Evolutionary conservation across 2,113 vertebrate species (phyloP).

Genomic region (Caloenas nicobarica): DNA sequence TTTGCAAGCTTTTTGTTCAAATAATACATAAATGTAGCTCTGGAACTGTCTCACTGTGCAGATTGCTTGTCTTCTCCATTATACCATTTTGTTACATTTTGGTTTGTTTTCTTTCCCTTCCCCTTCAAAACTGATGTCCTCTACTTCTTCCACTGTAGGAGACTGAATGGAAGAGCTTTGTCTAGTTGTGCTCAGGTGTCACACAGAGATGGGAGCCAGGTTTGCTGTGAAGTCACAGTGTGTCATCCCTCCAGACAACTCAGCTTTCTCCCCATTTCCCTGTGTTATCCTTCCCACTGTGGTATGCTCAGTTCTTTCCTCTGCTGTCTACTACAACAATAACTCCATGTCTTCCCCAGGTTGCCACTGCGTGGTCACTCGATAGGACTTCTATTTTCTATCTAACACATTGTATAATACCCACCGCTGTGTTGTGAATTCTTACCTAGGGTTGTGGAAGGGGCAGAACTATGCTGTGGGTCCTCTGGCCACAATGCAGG

Average conservation of each 20-base stretch:
- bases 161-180: not conserved
- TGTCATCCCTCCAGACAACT: not conserved
- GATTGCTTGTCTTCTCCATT: not conserved
- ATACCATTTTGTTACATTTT: not conserved
- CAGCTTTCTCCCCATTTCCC: not conserved
- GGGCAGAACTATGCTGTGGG: not conserved
- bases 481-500: not conserved
- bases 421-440: not conserved
- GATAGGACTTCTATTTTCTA: not conserved
- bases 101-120: not conserved
- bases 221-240: not conserved
- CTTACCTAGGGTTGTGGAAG: not conserved
- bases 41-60: not conserved
- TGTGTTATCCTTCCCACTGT: not conserved
- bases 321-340: not conserved
- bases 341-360: not conserved
- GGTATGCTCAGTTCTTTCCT: not conserved
- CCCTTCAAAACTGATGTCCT: not conserved
- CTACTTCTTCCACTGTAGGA: not conserved
- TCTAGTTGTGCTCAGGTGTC: not conserved
- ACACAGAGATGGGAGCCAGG: not conserved
- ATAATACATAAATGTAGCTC: not conserved
- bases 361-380: not conserved
- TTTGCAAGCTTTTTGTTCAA: not conserved
- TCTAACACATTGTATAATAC: not conserved